These are phyloP conservation scores for Toxonevra muliebris DNA, from an alignment of 2,888 invertebrate genomes.

Conservation along the genomic window DNA sequence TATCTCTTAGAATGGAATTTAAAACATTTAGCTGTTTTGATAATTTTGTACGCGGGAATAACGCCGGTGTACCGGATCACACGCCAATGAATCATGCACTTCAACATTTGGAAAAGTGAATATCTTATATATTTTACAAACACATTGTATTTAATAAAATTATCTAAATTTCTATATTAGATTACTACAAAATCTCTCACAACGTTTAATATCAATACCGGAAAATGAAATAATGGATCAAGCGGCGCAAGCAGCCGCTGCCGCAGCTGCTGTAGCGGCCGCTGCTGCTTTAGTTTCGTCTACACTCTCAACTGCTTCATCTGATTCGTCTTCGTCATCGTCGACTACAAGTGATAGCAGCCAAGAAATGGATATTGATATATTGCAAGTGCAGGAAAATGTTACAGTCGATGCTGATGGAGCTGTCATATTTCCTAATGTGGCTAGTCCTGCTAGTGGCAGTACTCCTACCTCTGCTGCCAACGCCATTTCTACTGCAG, in stretches of 20 bases:
- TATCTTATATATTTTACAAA: neutral
- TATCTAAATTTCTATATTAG: constrained; percentile 49
- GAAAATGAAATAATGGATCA: constrained; percentile 68
- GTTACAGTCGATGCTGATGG: constrained; percentile 63
- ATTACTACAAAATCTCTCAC: constrained; percentile 69
- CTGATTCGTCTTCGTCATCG: constrained; percentile 45
- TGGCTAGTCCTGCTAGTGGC: constrained; percentile 28
- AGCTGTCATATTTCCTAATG: constrained; percentile 55
- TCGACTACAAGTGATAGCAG: constrained; percentile 55
- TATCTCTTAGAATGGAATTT: constrained; percentile 74
- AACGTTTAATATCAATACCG: constrained; percentile 69
- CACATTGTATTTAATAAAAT: neutral
- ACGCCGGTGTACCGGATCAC: constrained; percentile 84
- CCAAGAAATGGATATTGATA: constrained; percentile 70
- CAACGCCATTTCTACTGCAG: constrained; percentile 16
- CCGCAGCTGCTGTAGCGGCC: constrained; percentile 57
- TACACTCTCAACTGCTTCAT: constrained; percentile 51
- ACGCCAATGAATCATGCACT: constrained; percentile 77
- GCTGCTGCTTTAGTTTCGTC: constrained; percentile 44
- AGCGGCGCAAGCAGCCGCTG: constrained; percentile 62
- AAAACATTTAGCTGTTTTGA: constrained; percentile 88
- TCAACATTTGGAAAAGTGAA: constrained; percentile 75
- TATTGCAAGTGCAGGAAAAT: constrained; percentile 68
- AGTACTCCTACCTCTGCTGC: constrained; percentile 34
- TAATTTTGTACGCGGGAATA: constrained; percentile 85